Conservation (phyloP, 2,797 vertebrate species). For the Falco novaeseelandiae region DNA sequence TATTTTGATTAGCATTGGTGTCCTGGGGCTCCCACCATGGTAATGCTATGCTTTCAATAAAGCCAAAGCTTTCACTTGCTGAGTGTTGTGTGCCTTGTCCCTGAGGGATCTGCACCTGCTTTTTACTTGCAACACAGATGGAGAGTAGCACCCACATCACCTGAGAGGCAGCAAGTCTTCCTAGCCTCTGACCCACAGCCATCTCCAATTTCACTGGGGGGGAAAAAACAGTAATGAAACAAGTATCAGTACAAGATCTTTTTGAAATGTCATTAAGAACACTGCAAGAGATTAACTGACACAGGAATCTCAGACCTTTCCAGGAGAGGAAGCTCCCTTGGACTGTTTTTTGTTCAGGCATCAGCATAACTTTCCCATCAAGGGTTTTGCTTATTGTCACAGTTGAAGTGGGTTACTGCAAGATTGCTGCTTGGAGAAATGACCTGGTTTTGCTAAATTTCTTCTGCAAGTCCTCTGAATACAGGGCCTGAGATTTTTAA, state of each 20-base stretch:
- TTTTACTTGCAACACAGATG: too few species aligned
- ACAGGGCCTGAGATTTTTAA: neutral
- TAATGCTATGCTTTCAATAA: too few species aligned
- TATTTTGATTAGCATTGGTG: too few species aligned
- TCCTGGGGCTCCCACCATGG: too few species aligned
- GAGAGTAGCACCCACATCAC: neutral
- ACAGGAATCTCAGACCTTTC: neutral
- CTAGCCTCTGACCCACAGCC: neutral
- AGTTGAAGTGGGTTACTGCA: neutral
- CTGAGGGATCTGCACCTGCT: too few species aligned
- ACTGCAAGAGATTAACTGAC: neutral
- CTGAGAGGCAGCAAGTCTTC: neutral
- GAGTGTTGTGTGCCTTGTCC: too few species aligned
- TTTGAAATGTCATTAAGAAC: neutral
- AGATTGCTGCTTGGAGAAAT: neutral
- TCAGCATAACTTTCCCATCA: fast-evolving
- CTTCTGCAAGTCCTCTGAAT: neutral
- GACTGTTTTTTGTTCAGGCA: neutral
- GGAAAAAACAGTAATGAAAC: neutral
- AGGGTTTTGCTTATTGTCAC: neutral
- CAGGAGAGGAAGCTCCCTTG: neutral
- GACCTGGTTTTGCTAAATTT: neutral
- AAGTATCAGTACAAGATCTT: neutral
- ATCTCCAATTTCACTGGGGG: fast-evolving
- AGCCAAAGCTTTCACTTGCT: too few species aligned